Conservation (phyloP, 2,113 vertebrate genomes). For the Crotalus tigris region DNA sequence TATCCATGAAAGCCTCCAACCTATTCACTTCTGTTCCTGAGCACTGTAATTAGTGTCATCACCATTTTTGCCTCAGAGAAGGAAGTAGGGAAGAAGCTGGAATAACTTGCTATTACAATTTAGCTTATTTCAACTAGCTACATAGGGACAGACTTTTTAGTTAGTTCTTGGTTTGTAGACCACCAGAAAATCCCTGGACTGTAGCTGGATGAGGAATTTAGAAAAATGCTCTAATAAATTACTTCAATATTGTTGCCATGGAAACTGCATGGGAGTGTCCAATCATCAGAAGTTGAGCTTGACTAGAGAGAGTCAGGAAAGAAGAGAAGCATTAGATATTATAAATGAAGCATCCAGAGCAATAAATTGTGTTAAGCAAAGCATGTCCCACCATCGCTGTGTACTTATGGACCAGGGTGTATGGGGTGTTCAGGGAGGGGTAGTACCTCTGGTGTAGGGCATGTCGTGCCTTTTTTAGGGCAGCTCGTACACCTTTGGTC, state of each 20-base stretch:
- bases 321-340: not conserved
- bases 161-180: not conserved
- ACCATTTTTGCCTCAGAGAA: not conserved
- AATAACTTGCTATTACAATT: not conserved
- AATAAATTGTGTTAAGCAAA: not conserved
- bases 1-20: not conserved
- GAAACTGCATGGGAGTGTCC: not conserved
- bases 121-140: not conserved
- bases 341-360: not conserved
- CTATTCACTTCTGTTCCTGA: not conserved
- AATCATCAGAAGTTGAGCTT: not conserved
- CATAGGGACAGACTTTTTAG: not conserved
- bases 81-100: not conserved
- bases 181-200: not conserved
- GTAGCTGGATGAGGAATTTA: not conserved
- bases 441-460: too few species aligned
- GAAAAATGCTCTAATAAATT: not conserved
- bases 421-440: too few species aligned
- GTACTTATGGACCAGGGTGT: not conserved
- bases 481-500: too few species aligned
- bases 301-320: not conserved
- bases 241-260: not conserved
- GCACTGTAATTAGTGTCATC: not conserved
- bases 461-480: too few species aligned
- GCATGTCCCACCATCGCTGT: not conserved